phyloP scores from a whole-genome alignment of 2,888 invertebrate genomes.

The Dorcus hopei region DNA sequence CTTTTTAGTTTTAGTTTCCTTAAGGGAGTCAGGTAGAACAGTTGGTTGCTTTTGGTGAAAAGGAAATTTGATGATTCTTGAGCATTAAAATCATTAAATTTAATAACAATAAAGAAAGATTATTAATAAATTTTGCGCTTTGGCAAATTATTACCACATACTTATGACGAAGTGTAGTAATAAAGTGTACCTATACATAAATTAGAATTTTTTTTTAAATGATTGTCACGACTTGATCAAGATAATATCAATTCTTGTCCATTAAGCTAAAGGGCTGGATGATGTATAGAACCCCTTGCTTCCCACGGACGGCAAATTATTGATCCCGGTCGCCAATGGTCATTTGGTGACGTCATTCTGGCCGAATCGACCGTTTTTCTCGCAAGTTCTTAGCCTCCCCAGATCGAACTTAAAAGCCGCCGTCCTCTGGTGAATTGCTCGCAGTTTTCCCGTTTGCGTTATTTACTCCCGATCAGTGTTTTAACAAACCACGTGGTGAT shows the following conservation, averaged over 20 bases:
- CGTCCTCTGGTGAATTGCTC: not conserved
- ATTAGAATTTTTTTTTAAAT: not conserved
- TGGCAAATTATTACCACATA: no score
- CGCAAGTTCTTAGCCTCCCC: slow-evolving; percentile 19
- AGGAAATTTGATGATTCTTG: no score
- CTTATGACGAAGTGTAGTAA: no score
- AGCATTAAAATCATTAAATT: no score
- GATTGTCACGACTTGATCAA: not conserved
- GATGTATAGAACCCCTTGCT: slow-evolving; percentile 6
- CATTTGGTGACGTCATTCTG: slow-evolving; percentile 47
- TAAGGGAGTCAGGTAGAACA: no score
- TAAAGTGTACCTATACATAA: no score
- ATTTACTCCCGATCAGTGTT: no score
- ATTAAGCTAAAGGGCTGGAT: not conserved
- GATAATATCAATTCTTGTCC: not conserved
- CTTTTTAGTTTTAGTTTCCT: no score
- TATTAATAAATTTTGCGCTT: no score
- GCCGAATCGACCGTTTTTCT: slow-evolving; percentile 43
- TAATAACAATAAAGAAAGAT: no score
- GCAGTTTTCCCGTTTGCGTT: not conserved
- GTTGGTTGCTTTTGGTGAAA: no score
- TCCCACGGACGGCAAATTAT: slow-evolving; percentile 39
- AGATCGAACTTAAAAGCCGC: slow-evolving; percentile 19
- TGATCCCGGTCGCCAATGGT: slow-evolving; percentile 42
- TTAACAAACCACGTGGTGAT: no score